Evolutionary conservation across 2,797 vertebrate species (phyloP), one percentile per base, ranked within the genome.

Genomic region (Mallotus villosus): DNA sequence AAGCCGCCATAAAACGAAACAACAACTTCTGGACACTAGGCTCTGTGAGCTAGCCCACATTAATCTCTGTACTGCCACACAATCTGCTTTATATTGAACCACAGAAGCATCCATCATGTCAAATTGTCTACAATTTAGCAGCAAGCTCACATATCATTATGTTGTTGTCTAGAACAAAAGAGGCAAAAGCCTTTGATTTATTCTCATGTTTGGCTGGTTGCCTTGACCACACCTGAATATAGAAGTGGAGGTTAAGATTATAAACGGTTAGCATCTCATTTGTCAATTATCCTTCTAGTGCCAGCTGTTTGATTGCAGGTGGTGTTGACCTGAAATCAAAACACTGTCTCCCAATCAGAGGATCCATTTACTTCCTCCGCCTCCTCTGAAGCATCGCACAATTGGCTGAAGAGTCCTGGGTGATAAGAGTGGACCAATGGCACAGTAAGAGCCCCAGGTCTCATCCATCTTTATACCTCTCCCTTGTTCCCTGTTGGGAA

Each of bases 391-490:
- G 37, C 16, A 34, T 64, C 32, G 24, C 4, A 9, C 3, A 22
- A 64, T 64, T 37, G n/a, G 19, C 7, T 46, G 4, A 21, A n/a
- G 6, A 74, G 32, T 32, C 34, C 73, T 68, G 0, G 75, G 61
- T 71, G 55, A 71, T 24, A 78, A 73, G 68, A 80, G 77, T 71
- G 78, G 75, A 77, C 61, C 69, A 82, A 76, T 37, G 65, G 65
- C 65, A 46, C 11, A 3, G 41, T 46, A 67, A 82, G 67, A 68
- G 25, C 71, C 75, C 2, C 32, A 78, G 29, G 78, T 66, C 78
- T 86, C 78, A 85, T 88, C 84, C 81, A 78, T 81, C 75, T 76
- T 84, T 80, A 85, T 88, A 74, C 86, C 86, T 78, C 84, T 88
- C 73, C 86, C 85, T 79, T 85, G 72, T 77, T 82, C 82, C 22